Base-by-base conservation (phyloP, 1,140 invertebrate genomes). In the Drosophila nebulosa region DNA sequence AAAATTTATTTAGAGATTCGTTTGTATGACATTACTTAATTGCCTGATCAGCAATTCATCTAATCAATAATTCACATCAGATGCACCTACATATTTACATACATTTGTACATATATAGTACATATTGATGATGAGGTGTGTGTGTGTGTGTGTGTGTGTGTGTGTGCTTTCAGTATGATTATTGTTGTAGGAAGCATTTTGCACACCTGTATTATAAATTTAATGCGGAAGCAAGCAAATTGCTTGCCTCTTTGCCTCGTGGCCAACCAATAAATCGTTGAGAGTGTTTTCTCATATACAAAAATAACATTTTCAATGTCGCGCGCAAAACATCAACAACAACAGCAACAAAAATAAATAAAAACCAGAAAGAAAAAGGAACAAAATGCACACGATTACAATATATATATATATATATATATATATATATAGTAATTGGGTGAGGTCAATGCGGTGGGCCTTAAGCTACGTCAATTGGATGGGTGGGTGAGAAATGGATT, bases 261-360 rank as follows among this genome's bases (percentile, higher is more conserved):
- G 71, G 56, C 63, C 51, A 67, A 70, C 51, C 57, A 74, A 75
- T 66, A 61, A 51, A 79, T 69, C 36, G 55, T 27, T 59, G 65
- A 67, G 50, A 64, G 57, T 71, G 51, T 16, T 26, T 26, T 21
- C 26, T 32, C 46, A 55, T 60, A 57, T 32, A 67, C 46, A 51
- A 52, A 79, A 59, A 73, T 67, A 79, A 75, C 27, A 79, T 77
- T 80, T 68, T 80, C 77, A 84, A 84, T 84, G 81, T 86, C 73
- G 66, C 62, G 32, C 42, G n/a, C n/a, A n/a, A n/a, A n/a, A n/a
- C n/a, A n/a, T n/a, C n/a, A n/a, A n/a, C n/a, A n/a, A n/a, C n/a
- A n/a, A 21, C 18, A 46, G 14, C 39, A 39, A 39, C 36, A 46
- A 46, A 46, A 51, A 60, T 24, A 46, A 16, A 46, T 3, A 18